Evolutionary conservation across 1,140 invertebrate genomes (phyloP).

Genomic region (Grapholita molesta): DNA sequence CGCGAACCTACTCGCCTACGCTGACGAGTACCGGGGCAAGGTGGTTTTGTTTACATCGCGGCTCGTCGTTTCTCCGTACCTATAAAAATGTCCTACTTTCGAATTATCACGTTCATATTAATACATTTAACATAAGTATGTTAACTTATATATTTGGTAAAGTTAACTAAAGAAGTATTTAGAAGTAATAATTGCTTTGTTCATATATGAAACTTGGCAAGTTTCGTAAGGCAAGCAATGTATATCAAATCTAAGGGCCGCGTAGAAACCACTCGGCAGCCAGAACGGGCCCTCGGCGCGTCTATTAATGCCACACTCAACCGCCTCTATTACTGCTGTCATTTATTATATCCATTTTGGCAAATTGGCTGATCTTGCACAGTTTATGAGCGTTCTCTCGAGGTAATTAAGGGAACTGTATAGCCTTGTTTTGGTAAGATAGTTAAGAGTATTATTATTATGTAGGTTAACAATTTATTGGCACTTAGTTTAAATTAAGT

Average conservation of each 20-base stretch:
- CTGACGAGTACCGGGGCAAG: not conserved
- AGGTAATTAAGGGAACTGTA: conserved; percentile 16
- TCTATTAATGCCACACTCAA: conserved; percentile 74
- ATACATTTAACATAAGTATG: not conserved
- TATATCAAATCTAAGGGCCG: not conserved
- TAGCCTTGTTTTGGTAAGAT: conserved; percentile 13
- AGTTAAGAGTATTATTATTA: conserved; percentile 15
- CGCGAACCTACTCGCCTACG: conserved; percentile 19
- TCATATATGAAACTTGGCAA: not conserved
- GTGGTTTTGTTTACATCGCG: conserved; percentile 2
- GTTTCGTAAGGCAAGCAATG: not conserved
- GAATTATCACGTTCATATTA: not conserved
- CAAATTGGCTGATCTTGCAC: conserved; percentile 68
- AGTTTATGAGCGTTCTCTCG: conserved; percentile 25
- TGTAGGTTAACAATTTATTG: conserved; percentile 11
- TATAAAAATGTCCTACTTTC: too few relatives aligned
- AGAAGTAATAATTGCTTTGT: too few relatives aligned
- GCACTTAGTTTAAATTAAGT: not conserved
- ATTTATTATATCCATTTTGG: conserved; percentile 76
- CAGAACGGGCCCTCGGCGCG: conserved; percentile 34
- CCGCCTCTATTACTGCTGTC: conserved; percentile 71
- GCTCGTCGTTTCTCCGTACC: too few relatives aligned
- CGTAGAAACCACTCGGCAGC: not conserved
- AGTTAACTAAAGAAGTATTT: not conserved
- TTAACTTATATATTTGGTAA: not conserved